Base-by-base conservation (phyloP, 2,888 invertebrate genomes). In the Zelleria hepariella region DNA sequence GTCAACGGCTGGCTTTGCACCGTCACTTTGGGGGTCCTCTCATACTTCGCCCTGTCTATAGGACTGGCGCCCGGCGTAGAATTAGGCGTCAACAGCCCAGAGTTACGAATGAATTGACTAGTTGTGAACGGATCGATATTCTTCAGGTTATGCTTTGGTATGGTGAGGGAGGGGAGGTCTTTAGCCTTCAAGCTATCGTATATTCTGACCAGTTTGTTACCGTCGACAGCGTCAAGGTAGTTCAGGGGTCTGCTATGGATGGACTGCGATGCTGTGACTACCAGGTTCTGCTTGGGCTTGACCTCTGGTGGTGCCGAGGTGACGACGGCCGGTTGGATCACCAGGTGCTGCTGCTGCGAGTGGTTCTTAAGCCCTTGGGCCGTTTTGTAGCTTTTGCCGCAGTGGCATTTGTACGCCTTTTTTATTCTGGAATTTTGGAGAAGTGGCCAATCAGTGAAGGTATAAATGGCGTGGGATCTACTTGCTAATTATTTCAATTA, bases 361-460 rank as follows among this genome's bases (percentile, higher is more conserved):
- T 96, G 95, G 71, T 91, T 92, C 75, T 94, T 94, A 71, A 96
- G 89, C 61, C 95, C 94, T 80, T 94, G 93, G 57, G 92, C 90
- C 64, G 95, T 94, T 86, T 94, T 94, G 89, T 96, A 96, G 78
- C 93, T 94, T 90, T 95, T 96, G 71, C 95, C 95, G 88, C 96
- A 96, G 76, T 93, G 93, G 80, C 95, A 96, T 78, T 93, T 94
- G 88, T 92, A 95, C 51, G 92, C 92, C 87, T 95, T 95, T 79
- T 92, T 92, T 76, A 94, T 91, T 87, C 94, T 94, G 87, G 49
- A 90, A 82, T 66, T 58, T 20, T 10, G 15, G 24, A 49, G n/a
- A 32, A 0, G 8, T 20, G 15, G 25, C 25, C 10, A 53, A 15
- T 59, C 54, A 5, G 21, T 27, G 32, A 15, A 15, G 5, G 5